phyloP scores from a whole-genome alignment of 2,888 invertebrate species.

The Phaedon cochleariae region DNA sequence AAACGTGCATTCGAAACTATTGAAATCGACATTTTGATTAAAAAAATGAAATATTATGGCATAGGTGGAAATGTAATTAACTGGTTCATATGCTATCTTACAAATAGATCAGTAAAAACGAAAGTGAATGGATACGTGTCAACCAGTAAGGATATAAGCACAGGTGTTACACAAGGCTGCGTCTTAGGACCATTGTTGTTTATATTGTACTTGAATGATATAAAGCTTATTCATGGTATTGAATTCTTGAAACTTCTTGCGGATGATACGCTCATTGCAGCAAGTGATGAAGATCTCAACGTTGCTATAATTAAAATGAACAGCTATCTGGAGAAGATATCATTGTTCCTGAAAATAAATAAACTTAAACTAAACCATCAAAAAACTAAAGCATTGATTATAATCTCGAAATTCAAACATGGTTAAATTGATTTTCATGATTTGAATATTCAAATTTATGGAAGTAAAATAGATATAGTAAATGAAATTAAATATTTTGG shows the following conservation, averaged over 20 bases:
- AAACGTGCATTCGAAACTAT: constrained; percentile 13
- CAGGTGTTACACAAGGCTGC: neutral
- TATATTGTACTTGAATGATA: neutral
- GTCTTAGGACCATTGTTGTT: neutral
- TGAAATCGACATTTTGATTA: constrained; percentile 3
- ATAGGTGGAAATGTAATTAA: constrained; percentile 1
- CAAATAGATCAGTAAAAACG: neutral
- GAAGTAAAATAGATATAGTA: neutral
- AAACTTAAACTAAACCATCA: neutral
- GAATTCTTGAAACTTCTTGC: too few species aligned
- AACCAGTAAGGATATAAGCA: neutral
- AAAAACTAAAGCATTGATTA: neutral
- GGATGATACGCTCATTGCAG: neutral
- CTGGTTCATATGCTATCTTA: constrained; percentile 2
- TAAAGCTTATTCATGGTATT: neutral
- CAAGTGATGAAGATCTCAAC: neutral
- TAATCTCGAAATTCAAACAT: neutral
- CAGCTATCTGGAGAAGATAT: neutral
- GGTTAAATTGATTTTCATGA: neutral
- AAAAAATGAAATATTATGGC: constrained; percentile 6
- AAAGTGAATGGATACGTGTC: neutral
- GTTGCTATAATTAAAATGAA: neutral
- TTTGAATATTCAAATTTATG: neutral
- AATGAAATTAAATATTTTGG: neutral
- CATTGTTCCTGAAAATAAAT: neutral